Base-by-base conservation (phyloP, 2,797 vertebrate species). In the Leptodactylus fallax region DNA sequence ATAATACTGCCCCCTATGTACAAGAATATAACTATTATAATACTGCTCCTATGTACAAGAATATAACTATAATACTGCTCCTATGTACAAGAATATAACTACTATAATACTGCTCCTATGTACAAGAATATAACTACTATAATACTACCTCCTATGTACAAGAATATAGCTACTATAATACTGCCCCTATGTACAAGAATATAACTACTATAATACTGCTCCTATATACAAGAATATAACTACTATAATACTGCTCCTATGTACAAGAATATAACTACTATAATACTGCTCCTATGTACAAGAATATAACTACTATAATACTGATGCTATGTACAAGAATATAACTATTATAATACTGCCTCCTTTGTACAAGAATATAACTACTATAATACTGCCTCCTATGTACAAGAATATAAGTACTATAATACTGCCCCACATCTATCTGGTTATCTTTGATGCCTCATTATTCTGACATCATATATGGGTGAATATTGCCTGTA, bases 81-180 rank as follows among this genome's bases (percentile, higher is more conserved):
- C 67, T 69, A 69, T 69, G 2, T 36, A 36, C 13, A 69, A 69
- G 67, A 36, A 69, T 69, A 69, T 72, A 72, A 16, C 67, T 71
- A 45, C 67, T 71, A 71, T 71, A 71, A 71, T 63, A 23, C 61
- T 63, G n/a, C 61, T 12, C 67, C 25, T 69, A 69, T 36, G 19
- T 69, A 69, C 67, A 69, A 17, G 67, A 69, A 69, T 69, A 69
- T 69, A 69, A 69, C 67, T 69, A 36, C 67, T 69, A 69, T 69
- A 69, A 36, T 72, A 47, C 69, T 47, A 27, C 17, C 69, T 21
- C 36, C 72, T 76, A 76, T 76, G 11, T 49, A 76, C 69, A 72
- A 47, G 69, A 72, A 72, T 72, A 72, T 72, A 72, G 8, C 69
- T 72, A 49, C 69, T 72, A 72, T 72, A 72, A 72, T 72, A 72